Conservation (phyloP, 2,113 vertebrate genomes). For the Erinaceus europaeus region DNA sequence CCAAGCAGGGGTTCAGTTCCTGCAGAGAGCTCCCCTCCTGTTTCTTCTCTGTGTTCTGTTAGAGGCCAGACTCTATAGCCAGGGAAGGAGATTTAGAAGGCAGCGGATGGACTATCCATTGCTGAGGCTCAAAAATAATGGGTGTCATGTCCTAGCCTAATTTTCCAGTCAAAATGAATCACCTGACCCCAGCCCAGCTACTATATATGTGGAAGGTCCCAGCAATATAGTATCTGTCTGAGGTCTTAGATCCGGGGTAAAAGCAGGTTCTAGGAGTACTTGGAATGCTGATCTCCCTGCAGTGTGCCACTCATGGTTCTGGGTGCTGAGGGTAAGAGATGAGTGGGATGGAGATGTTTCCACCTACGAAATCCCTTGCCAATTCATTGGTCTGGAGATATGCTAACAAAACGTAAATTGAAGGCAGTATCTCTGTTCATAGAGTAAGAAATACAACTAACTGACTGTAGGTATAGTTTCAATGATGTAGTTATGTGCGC, state of each 20-base stretch:
- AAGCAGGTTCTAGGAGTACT: neutral
- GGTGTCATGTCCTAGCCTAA: neutral
- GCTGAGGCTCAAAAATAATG: neutral
- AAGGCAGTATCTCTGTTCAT: too few relatives aligned
- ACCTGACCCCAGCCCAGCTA: neutral
- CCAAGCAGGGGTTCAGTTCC: too few relatives aligned
- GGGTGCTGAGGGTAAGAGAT: neutral
- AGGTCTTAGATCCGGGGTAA: neutral
- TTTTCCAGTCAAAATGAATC: too few relatives aligned
- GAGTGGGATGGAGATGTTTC: neutral
- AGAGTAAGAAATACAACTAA: too few relatives aligned
- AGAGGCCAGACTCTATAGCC: neutral
- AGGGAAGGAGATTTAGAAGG: neutral
- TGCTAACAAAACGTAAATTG: too few relatives aligned
- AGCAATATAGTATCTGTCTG: neutral
- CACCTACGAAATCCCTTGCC: neutral
- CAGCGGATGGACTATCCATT: neutral
- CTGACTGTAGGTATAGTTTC: too few relatives aligned
- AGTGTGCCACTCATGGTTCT: accelerated
- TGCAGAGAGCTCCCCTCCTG: neutral
- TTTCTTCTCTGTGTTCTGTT: neutral
- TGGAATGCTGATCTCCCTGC: neutral
- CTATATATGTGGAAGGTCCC: neutral
- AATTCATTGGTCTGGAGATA: neutral
- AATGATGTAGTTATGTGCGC: too few relatives aligned